Conservation (phyloP, 2,797 vertebrate species). For the Buceros bicornis region DNA sequence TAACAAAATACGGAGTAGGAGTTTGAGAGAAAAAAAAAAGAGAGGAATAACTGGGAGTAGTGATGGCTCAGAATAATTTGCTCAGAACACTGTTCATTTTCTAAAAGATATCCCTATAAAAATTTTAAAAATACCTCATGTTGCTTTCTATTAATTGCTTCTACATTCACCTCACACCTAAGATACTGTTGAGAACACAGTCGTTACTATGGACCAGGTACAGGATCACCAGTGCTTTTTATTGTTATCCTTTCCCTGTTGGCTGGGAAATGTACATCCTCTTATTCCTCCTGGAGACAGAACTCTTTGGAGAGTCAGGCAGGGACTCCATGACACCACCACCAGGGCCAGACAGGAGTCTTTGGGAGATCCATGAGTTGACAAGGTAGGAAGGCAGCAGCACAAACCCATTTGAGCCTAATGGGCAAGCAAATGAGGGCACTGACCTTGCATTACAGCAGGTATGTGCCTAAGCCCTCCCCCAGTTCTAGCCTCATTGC, state of each 20-base stretch:
- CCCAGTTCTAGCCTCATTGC: not conserved
- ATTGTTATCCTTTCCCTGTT: not conserved
- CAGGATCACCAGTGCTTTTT: not conserved
- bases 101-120: not conserved
- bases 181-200: not conserved
- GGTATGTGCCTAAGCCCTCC: not conserved
- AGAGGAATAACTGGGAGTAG: not conserved
- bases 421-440: not conserved
- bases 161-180: not conserved
- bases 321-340: not conserved
- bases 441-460: not conserved
- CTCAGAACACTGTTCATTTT: not conserved
- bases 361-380: not conserved
- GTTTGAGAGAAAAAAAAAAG: not conserved
- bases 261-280: not conserved
- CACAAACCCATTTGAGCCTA: not conserved
- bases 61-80: not conserved
- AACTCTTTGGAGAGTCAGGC: not conserved
- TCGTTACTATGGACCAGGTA: not conserved
- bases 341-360: not conserved
- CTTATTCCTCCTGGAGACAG: not conserved
- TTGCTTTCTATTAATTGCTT: not conserved
- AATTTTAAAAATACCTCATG: not conserved
- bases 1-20: conserved; percentile 52
- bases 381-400: not conserved